Conservation (phyloP, 2,113 vertebrate species). For the Myrmecophaga tridactyla region DNA sequence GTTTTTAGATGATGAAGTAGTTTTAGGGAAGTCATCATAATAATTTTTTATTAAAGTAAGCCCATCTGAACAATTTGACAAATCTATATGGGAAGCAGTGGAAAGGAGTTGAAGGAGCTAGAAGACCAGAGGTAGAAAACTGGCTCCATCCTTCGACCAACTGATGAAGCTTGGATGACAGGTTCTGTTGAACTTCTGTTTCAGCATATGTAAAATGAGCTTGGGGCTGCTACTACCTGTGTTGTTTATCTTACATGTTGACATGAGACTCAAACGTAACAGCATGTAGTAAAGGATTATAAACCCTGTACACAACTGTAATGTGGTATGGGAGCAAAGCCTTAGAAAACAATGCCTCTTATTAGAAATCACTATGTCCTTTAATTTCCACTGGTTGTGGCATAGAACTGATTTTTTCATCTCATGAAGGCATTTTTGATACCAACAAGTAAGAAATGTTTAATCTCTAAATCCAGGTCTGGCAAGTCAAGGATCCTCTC, state of each 20-base stretch:
- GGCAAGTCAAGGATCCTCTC: neutral
- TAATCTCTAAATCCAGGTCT: neutral
- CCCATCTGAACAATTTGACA: neutral
- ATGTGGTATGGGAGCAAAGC: neutral
- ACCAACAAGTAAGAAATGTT: neutral
- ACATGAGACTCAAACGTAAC: neutral
- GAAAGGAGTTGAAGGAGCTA: neutral
- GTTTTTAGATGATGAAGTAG: neutral
- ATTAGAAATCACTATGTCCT: neutral
- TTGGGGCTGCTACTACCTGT: neutral
- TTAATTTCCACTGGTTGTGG: neutral
- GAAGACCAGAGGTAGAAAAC: neutral
- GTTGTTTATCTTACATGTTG: neutral
- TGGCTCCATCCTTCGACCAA: neutral
- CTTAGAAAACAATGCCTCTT: neutral
- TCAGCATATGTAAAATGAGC: neutral
- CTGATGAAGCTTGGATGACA: neutral
- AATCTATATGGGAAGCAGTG: neutral
- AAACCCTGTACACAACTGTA: neutral
- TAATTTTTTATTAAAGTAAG: constrained; percentile 26
- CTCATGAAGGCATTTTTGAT: neutral
- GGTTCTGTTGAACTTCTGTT: neutral
- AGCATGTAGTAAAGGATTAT: neutral
- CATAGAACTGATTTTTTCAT: neutral
- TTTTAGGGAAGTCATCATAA: neutral